These are phyloP conservation scores for Limnothrissa miodon DNA, from an alignment of 2,113 vertebrate genomes.

Conservation along the genomic window DNA sequence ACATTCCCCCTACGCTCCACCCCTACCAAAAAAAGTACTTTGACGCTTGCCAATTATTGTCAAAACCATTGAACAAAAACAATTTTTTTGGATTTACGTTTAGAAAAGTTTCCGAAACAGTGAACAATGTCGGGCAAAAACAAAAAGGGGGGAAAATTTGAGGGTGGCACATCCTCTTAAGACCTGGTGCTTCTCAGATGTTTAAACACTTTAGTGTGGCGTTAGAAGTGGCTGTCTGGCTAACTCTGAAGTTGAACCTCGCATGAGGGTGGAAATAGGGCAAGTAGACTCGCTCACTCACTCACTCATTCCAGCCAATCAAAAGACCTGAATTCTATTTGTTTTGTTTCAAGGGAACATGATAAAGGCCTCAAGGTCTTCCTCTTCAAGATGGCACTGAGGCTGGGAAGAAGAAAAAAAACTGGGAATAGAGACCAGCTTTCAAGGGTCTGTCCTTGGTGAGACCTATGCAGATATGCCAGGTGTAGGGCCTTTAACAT, in stretches of 20 bases:
- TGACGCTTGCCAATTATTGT: background rate
- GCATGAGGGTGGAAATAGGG: constrained; percentile 42
- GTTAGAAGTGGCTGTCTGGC: constrained; percentile 41
- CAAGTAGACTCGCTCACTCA: constrained; percentile 44
- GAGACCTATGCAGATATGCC: constrained; percentile 87
- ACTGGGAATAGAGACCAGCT: constrained; percentile 53
- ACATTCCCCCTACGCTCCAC: background rate
- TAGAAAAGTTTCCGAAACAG: background rate
- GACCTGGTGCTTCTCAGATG: constrained; percentile 64
- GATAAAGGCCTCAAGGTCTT: constrained; percentile 95
- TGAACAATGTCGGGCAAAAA: background rate
- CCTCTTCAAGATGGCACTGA: constrained; percentile 89
- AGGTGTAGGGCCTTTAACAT: constrained; percentile 80
- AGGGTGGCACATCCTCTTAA: constrained; percentile 65
- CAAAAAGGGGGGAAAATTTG: constrained; percentile 47
- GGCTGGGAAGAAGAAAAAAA: constrained; percentile 61
- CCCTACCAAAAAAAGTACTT: background rate
- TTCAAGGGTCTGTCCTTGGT: constrained; percentile 86
- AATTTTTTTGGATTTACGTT: background rate
- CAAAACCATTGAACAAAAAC: background rate
- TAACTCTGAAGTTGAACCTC: constrained; percentile 67
- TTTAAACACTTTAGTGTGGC: constrained; percentile 61
- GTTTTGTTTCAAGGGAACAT: constrained; percentile 90
- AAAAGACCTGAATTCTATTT: constrained; percentile 83
- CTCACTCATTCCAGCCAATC: constrained; percentile 62